Evolutionary conservation across 2,888 invertebrate species (phyloP).

Genomic region (Drosophila cyrtoloma): DNA sequence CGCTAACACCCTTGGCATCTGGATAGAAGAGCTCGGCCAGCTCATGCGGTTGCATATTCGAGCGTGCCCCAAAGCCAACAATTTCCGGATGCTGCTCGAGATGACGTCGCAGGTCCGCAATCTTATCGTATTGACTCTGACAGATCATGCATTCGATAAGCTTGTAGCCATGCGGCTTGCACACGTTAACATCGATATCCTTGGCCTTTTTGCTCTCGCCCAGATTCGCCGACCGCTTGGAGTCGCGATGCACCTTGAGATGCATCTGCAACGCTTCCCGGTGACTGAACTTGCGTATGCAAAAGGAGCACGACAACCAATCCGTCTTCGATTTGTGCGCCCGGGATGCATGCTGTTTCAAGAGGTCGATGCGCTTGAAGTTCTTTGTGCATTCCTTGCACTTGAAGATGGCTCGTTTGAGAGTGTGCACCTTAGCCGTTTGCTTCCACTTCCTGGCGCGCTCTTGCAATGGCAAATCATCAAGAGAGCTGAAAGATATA

Average conservation of each 20-base stretch:
- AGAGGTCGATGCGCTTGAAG: slow-evolving; percentile 77
- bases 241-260: slow-evolving; percentile 82
- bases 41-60: slow-evolving; percentile 52
- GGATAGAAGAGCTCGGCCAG: slow-evolving; percentile 78
- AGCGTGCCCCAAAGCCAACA: slow-evolving; percentile 57
- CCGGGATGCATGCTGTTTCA: slow-evolving; percentile 78
- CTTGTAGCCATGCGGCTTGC: slow-evolving; percentile 83
- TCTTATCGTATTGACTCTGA: slow-evolving; percentile 80
- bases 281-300: slow-evolving; percentile 73
- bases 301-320: slow-evolving; percentile 78
- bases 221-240: slow-evolving; percentile 64
- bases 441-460: slow-evolving; percentile 57
- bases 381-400: slow-evolving; percentile 79
- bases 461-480: slow-evolving; percentile 56
- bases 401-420: slow-evolving; percentile 57
- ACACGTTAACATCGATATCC: slow-evolving; percentile 75
- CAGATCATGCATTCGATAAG: slow-evolving; percentile 85
- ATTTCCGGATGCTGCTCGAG: slow-evolving; percentile 77
- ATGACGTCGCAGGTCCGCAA: slow-evolving; percentile 81
- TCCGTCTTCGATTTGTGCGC: slow-evolving; percentile 62
- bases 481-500: slow-evolving; percentile 53
- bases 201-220: slow-evolving; percentile 67
- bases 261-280: slow-evolving; percentile 75
- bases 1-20: slow-evolving; percentile 59
- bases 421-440: slow-evolving; percentile 12